Conservation (phyloP, 30 jellyfish, hydroid and myxozoan genomes). For the Rhopilema esculentum region DNA sequence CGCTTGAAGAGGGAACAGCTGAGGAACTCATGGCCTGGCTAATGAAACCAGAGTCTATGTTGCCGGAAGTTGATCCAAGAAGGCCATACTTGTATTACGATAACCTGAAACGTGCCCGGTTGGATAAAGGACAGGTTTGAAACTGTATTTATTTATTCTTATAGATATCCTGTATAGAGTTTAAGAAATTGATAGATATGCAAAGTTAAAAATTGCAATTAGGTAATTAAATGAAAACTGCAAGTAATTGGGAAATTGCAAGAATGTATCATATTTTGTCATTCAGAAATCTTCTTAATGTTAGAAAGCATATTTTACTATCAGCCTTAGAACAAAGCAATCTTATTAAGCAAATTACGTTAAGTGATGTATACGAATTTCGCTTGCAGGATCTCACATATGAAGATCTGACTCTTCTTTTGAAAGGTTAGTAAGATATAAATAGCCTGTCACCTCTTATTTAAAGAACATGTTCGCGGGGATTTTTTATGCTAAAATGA, state of each 20-base stretch:
- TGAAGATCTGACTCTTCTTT: constrained; percentile 79
- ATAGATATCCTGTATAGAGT: too few species aligned
- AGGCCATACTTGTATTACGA: constrained; percentile 91
- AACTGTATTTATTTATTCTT: background rate
- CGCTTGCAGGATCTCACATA: constrained; percentile 80
- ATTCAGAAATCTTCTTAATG: too few species aligned
- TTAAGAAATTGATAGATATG: too few species aligned
- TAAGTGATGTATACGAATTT: constrained; percentile 1
- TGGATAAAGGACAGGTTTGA: constrained; percentile 84
- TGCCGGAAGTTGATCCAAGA: constrained; percentile 91
- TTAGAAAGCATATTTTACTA: too few species aligned
- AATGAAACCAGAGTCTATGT: constrained; percentile 89
- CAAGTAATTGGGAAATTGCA: background rate
- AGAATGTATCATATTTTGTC: too few species aligned
- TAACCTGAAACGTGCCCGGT: constrained; percentile 79
- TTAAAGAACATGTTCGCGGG: too few species aligned
- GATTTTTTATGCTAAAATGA: too few species aligned
- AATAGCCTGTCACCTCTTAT: too few species aligned
- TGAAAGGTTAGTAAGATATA: constrained; percentile 74
- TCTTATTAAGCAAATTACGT: too few species aligned
- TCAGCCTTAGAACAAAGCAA: too few species aligned
- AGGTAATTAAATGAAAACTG: background rate
- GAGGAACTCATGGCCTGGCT: constrained; percentile 95
- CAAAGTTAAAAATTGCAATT: constrained; percentile 29
- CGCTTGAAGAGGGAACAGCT: constrained; percentile 83